Conservation (phyloP, 2,797 vertebrate genomes). For the Pipistrellus kuhlii region DNA sequence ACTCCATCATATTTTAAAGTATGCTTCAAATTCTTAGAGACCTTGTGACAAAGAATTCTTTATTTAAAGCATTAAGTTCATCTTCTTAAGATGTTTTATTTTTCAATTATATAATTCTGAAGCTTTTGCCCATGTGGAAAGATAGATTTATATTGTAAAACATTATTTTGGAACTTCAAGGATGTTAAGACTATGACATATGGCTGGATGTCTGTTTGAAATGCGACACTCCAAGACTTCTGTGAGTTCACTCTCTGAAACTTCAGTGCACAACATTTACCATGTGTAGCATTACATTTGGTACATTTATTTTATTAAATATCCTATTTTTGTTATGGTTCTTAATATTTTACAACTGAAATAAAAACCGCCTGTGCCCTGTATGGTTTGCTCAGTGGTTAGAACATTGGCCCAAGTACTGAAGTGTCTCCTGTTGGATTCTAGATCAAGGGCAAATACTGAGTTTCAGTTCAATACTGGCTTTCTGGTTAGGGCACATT, state of each 20-base stretch:
- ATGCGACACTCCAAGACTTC: neutral
- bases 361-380: neutral
- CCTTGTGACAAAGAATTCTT: neutral
- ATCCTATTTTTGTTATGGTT: neutral
- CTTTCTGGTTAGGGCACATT: no score
- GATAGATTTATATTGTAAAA: neutral
- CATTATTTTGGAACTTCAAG: neutral
- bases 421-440: no score
- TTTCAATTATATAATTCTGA: neutral
- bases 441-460: no score
- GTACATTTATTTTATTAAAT: conserved; percentile 16
- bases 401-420: no score
- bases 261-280: neutral
- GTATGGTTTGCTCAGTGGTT: no score
- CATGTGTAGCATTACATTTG: neutral
- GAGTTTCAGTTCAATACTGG: no score
- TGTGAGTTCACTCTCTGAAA: neutral
- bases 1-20: neutral
- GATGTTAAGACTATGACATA: neutral
- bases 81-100: neutral
- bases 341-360: conserved; percentile 29
- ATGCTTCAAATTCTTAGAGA: neutral
- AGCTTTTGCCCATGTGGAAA: neutral
- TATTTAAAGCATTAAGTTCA: neutral
- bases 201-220: neutral